Evolutionary conservation across 2,888 invertebrate genomes (phyloP).

Genomic region (Halictus quadricinctus): DNA sequence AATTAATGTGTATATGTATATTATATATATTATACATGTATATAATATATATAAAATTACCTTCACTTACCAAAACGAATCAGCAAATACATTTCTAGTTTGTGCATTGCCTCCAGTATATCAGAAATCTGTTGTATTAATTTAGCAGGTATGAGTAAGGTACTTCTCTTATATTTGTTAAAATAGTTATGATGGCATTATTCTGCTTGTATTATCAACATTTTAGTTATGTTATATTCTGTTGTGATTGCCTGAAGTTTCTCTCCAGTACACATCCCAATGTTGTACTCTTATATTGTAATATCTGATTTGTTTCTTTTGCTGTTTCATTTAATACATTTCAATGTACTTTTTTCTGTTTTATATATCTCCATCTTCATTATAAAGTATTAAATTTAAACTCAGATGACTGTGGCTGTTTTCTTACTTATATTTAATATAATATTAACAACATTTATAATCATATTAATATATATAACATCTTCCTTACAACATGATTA

Average conservation of each 20-base stretch:
- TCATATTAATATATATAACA: slow-evolving; percentile 24
- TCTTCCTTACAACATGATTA: slow-evolving; percentile 28
- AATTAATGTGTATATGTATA: slow-evolving; percentile 1
- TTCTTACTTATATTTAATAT: slow-evolving; percentile 44
- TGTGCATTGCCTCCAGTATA: slow-evolving; percentile 42
- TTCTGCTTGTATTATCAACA: slow-evolving; percentile 42
- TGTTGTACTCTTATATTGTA: slow-evolving; percentile 69
- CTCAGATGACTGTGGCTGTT: slow-evolving; percentile 74
- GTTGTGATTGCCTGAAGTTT: slow-evolving; percentile 58
- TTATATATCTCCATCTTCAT: slow-evolving; percentile 60
- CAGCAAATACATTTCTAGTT: slow-evolving; percentile 52
- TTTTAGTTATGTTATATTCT: slow-evolving; percentile 56
- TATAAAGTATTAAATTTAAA: slow-evolving; percentile 60
- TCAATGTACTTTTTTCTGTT: slow-evolving; percentile 64
- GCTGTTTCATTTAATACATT: slow-evolving; percentile 59
- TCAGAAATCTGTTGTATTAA: slow-evolving; percentile 38
- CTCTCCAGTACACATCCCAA: slow-evolving; percentile 79
- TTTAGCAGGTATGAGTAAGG: slow-evolving; percentile 32
- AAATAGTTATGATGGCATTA: slow-evolving; percentile 32
- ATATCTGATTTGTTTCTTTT: slow-evolving; percentile 61
- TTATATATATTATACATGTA: slow-evolving; percentile 7
- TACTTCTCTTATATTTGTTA: slow-evolving; percentile 34
- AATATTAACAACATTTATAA: slow-evolving; percentile 34
- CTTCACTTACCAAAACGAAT: slow-evolving; percentile 41
- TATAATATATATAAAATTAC: slow-evolving; percentile 22